These are phyloP conservation scores for Phoeniculus purpureus DNA, from an alignment of 2,797 vertebrate genomes.

Conservation along the genomic window DNA sequence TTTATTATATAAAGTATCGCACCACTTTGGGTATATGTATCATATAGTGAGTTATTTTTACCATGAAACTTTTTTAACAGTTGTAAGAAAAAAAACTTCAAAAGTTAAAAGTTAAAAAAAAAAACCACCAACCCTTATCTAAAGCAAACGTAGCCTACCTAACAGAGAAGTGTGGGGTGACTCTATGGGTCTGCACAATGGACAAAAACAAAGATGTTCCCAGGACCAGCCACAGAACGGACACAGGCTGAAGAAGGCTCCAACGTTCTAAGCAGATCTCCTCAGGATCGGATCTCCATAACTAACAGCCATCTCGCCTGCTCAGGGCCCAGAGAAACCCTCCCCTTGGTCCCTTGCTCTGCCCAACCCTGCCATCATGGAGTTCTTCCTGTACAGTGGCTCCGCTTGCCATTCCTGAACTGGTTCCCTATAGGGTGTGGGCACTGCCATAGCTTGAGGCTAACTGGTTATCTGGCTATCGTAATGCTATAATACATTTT, in stretches of 20 bases:
- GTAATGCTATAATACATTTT: constrained; percentile 61
- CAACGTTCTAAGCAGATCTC: not conserved
- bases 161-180: constrained; percentile 55
- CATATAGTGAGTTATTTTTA: constrained; percentile 95
- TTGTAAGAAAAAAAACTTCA: constrained; percentile 84
- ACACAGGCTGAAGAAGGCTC: not conserved
- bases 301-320: not conserved
- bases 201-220: constrained; percentile 38
- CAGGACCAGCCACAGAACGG: constrained; percentile 15
- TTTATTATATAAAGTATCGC: constrained; percentile 87
- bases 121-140: not conserved
- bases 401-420: constrained; percentile 25
- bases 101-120: constrained; percentile 70
- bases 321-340: not conserved
- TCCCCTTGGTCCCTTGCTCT: constrained; percentile 27
- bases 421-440: constrained; percentile 43
- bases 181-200: constrained; percentile 10
- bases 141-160: constrained; percentile 73
- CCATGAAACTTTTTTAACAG: constrained; percentile 87
- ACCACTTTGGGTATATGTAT: constrained; percentile 88
- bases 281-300: not conserved
- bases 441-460: constrained; percentile 49
- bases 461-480: constrained; percentile 55
- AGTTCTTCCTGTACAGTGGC: constrained; percentile 39
- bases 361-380: not conserved